Evolutionary conservation across 2,797 vertebrate genomes (phyloP).

Genomic region (Mormyrops boulengeri): DNA sequence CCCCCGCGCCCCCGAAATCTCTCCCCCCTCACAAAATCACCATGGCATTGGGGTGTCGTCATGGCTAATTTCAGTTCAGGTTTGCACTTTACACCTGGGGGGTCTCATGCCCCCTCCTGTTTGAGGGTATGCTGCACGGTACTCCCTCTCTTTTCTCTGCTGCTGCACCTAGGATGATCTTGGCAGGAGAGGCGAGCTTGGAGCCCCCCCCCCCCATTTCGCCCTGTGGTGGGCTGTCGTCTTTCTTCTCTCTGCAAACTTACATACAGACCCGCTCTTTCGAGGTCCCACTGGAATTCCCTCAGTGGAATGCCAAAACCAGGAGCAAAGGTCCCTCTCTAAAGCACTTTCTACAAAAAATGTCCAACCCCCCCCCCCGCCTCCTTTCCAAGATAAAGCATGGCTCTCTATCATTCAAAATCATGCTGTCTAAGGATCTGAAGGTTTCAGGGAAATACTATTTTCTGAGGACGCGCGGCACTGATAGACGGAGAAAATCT

Average conservation of each 20-base stretch:
- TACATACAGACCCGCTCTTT: conserved; percentile 75
- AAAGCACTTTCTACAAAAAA: conserved; percentile 55
- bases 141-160: conserved; percentile 55
- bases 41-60: conserved; percentile 78
- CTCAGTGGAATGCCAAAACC: conserved; percentile 64
- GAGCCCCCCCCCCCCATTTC: conserved; percentile 70
- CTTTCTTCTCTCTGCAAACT: conserved; percentile 72
- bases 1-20: conserved; percentile 47
- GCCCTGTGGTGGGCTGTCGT: conserved; percentile 76
- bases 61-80: conserved; percentile 80
- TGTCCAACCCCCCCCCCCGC: conserved; percentile 59
- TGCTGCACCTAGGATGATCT: conserved; percentile 88
- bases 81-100: conserved; percentile 90
- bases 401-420: not conserved
- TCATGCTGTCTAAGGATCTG: not conserved
- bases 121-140: conserved; percentile 28
- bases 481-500: conserved; percentile 16
- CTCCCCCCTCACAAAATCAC: conserved; percentile 72
- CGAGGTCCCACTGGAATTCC: conserved; percentile 75
- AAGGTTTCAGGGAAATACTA: not conserved
- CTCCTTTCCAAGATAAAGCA: conserved; percentile 21
- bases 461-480: not conserved
- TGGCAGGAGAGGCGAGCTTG: conserved; percentile 77
- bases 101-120: conserved; percentile 77
- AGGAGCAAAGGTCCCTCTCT: conserved; percentile 56